Base-by-base conservation (phyloP, 2,113 vertebrate species). In the Anarrhichthys ocellatus region DNA sequence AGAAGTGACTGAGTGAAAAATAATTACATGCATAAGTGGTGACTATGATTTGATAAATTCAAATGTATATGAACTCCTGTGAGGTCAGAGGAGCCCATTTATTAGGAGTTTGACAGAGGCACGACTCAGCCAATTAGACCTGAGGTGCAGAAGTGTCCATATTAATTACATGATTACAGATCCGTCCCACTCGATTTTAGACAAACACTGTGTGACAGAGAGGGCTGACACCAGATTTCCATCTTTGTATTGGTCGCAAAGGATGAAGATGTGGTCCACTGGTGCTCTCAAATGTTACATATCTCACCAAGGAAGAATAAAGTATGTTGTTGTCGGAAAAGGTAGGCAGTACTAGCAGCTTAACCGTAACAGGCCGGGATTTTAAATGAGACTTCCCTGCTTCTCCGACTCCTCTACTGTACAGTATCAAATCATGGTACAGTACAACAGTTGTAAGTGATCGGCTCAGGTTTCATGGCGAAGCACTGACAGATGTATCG, bases 401-500 rank as follows among this genome's bases (percentile, higher is more conserved):
- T 14, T n/a, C 76, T 36, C 65, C 29, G 40, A 40, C 54, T 52
- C 1, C 61, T 82, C 76, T 29, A 10, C 82, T 68, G 83, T 73
- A 36, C 48, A 24, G 5, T 42, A 65, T 84, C 64, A 82, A 80
- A 80, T 87, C 71, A 52, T 72, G 38, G 48, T n/a, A 65, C 66
- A 52, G 44, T 36, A 38, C 63, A 54, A 69, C 82, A 62, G 65
- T 82, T 87, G 90, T 89, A 76, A 80, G 73, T 36, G 78, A 81
- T 81, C 84, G 40, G 34, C 87, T 93, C 84, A 13, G 63, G 77
- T 92, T 91, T 89, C 89, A 75, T 3, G 59, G 83, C 48, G 15
- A 79, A 84, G 67, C 74, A 27, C 79, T 82, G 90, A 93, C 92
- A 92, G 92, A 93, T 92, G 92, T 91, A 87, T 78, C 78, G 74